phyloP scores from a whole-genome alignment of 2,113 vertebrate genomes.

The Henicopernis longicauda region DNA sequence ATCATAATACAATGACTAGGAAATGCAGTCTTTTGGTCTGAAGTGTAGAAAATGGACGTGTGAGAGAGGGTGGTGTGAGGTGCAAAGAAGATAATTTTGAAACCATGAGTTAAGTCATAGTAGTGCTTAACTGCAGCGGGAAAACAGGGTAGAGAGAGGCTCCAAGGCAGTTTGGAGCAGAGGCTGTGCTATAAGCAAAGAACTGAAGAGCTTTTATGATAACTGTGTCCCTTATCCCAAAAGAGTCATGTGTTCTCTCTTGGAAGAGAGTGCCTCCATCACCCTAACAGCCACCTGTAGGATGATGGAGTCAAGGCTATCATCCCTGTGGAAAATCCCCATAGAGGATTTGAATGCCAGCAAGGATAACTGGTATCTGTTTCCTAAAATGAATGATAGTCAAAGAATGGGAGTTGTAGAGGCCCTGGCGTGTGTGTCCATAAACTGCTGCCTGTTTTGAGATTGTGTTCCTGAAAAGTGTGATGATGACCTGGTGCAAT shows the following conservation, averaged over 20 bases:
- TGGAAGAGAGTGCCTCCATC: neutral
- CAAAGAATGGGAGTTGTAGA: neutral
- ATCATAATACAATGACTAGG: rapidly evolving
- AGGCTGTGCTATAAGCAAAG: neutral
- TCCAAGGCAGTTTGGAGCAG: neutral
- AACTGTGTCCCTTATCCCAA: neutral
- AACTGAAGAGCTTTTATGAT: neutral
- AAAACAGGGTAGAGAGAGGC: no score
- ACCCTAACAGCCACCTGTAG: no score
- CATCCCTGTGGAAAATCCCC: neutral
- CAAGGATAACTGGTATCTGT: no score
- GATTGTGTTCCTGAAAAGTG: neutral
- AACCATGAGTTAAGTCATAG: neutral
- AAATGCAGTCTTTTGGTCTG: neutral
- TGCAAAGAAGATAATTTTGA: neutral
- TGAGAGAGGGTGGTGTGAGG: neutral
- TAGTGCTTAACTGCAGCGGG: neutral
- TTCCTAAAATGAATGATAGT: neutral
- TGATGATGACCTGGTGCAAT: neutral
- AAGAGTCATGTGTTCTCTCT: neutral
- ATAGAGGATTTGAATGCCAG: no score
- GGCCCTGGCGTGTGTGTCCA: neutral
- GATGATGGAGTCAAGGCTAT: neutral
- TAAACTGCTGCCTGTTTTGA: neutral
- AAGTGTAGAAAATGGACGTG: rapidly evolving